Percentiles rank a stretch among this genome's conserved stretches.
Conservation (phyloP, 2,888 invertebrate species). For the Dicycla oo region DNA sequence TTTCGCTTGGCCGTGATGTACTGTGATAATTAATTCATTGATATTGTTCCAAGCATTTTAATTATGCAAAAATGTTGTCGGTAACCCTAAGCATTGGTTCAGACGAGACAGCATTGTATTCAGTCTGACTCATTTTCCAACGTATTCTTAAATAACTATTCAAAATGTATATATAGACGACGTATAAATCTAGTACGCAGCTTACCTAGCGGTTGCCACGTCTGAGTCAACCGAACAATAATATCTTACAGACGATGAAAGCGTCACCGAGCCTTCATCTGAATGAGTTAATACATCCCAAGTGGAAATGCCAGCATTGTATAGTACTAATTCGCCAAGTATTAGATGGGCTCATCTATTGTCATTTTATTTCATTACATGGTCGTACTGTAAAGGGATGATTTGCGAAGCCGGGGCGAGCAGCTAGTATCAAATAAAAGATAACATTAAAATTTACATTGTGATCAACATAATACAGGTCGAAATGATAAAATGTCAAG, state of each 20-base stretch:
- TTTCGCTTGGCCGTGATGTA: slow-evolving; percentile 13
- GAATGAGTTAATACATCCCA: slow-evolving; percentile 43
- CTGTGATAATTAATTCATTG: slow-evolving; percentile 6
- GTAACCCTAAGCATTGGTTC: slow-evolving; percentile 21
- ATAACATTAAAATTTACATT: slow-evolving; percentile 17
- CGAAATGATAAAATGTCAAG: slow-evolving; percentile 31
- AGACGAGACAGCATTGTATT: slow-evolving; percentile 31
- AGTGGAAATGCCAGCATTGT: slow-evolving; percentile 42
- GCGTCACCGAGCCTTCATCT: slow-evolving; percentile 13
- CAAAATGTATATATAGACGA: slow-evolving; percentile 50
- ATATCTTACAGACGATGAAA: slow-evolving; percentile 47
- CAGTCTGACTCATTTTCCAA: slow-evolving; percentile 42
- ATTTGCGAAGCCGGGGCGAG: no score
- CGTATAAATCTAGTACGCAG: slow-evolving; percentile 20
- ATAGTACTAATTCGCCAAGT: slow-evolving; percentile 46
- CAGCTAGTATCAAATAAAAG: slow-evolving; percentile 23
- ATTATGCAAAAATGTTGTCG: slow-evolving; percentile 43
- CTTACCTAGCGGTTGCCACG: slow-evolving; percentile 16
- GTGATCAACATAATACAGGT: slow-evolving; percentile 47
- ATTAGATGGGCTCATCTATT: slow-evolving; percentile 13
- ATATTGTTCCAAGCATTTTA: slow-evolving; percentile 19
- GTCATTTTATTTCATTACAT: no score
- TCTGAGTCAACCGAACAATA: slow-evolving; percentile 30
- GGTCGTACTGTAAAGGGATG: no score
- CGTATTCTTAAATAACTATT: slow-evolving; percentile 33